phyloP scores from a whole-genome alignment of 1,140 invertebrate genomes.

The Planococcus citri region DNA sequence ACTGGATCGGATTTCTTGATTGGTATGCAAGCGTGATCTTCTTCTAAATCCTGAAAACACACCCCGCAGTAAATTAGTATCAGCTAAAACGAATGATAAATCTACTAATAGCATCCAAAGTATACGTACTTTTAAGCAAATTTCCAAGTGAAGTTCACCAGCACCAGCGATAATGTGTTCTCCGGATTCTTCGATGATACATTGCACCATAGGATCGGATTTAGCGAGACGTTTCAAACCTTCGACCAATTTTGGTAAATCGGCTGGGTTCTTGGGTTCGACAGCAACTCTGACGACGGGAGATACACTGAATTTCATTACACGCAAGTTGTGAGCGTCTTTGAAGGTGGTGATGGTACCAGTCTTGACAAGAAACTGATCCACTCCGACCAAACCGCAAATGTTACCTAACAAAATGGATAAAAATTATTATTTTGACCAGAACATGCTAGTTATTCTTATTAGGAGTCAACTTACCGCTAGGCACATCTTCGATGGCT shows the following conservation, averaged over 20 bases:
- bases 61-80: not conserved
- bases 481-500: constrained; percentile 98
- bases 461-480: constrained; percentile 44
- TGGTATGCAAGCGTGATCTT: constrained; percentile 98
- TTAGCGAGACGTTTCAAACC: constrained; percentile 96
- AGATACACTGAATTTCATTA: constrained; percentile 98
- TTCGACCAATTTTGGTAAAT: constrained; percentile 97
- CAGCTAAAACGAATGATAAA: constrained; percentile 12
- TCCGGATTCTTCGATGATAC: constrained; percentile 98
- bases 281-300: constrained; percentile 99
- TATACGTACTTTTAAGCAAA: constrained; percentile 69
- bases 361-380: constrained; percentile 98
- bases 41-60: constrained; percentile 72
- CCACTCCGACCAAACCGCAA: constrained; percentile 98
- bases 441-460: not conserved
- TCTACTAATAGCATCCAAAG: not conserved
- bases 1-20: constrained; percentile 99
- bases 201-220: constrained; percentile 99
- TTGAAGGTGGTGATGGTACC: constrained; percentile 98
- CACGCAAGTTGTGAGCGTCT: constrained; percentile 98
- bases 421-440: too few species aligned
- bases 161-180: constrained; percentile 99
- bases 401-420: constrained; percentile 59
- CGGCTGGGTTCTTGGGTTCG: constrained; percentile 97
- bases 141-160: constrained; percentile 98